Conservation (phyloP, 2,113 vertebrate genomes). For the Speoplatyrhinus poulsoni region DNA sequence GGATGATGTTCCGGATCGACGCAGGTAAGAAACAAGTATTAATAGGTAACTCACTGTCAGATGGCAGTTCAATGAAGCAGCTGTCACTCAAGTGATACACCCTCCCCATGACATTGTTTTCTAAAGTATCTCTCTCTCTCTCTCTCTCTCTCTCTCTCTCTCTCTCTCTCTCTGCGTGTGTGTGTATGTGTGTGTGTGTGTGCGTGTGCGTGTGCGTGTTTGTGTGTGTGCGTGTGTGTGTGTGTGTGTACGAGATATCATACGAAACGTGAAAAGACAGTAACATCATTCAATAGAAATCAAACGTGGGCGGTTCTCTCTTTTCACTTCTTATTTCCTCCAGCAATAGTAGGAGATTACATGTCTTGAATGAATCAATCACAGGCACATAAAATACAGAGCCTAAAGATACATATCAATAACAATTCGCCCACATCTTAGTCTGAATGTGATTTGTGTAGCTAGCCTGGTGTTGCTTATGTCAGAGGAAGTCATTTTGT, state of each 20-base stretch:
- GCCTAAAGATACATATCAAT: conserved; percentile 33
- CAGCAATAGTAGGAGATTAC: background rate
- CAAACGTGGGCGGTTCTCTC: background rate
- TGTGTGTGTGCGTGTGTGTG: no score
- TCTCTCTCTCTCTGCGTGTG: no score
- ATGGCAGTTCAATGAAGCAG: no score
- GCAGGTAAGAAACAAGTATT: no score
- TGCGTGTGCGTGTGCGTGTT: no score
- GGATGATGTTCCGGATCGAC: no score
- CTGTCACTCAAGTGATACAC: no score
- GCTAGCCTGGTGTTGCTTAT: conserved; percentile 6
- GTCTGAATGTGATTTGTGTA: conserved; percentile 29
- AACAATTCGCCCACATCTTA: background rate
- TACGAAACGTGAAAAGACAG: background rate
- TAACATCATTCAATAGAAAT: conserved; percentile 1
- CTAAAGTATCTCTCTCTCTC: no score
- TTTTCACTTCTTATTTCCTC: background rate
- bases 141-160: no score
- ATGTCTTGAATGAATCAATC: conserved; percentile 14
- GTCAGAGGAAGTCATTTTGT: conserved; percentile 11
- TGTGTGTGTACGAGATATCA: background rate
- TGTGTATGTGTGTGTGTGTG: no score
- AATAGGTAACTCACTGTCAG: no score
- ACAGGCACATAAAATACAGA: conserved; percentile 7
- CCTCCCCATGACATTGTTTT: no score